Evolutionary conservation across 2,113 vertebrate genomes (phyloP).

Genomic region (Platysternon megacephalum): DNA sequence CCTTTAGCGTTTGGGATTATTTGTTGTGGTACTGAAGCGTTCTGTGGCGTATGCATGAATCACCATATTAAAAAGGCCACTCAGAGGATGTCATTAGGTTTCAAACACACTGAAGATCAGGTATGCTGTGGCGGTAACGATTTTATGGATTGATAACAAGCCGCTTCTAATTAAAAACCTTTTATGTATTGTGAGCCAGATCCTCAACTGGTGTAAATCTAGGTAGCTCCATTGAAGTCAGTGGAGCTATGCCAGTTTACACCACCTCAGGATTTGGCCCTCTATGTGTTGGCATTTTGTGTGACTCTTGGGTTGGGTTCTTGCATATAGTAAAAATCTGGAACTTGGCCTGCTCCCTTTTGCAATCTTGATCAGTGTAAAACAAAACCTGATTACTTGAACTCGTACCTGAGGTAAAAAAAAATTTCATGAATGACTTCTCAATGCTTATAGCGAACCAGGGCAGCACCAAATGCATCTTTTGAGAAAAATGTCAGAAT

Average conservation of each 20-base stretch:
- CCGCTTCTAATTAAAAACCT: constrained; percentile 58
- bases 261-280: neutral
- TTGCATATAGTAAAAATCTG: neutral
- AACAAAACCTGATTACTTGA: neutral
- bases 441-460: constrained; percentile 1
- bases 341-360: neutral
- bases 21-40: constrained; percentile 21
- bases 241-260: neutral
- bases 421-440: neutral
- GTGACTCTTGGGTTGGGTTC: neutral
- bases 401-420: neutral
- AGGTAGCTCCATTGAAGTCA: constrained; percentile 41
- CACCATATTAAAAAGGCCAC: constrained; percentile 34
- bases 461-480: neutral
- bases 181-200: constrained; percentile 7
- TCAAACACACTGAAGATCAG: constrained; percentile 39
- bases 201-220: constrained; percentile 55
- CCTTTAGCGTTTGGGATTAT: neutral
- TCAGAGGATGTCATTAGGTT: neutral
- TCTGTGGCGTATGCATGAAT: constrained; percentile 21
- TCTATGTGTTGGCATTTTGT: constrained; percentile 6
- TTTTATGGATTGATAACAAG: constrained; percentile 4
- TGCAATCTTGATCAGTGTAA: neutral
- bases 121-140: constrained; percentile 1
- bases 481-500: neutral